Base-by-base conservation (phyloP, 1,140 invertebrate genomes). In the Antheraea mylitta region DNA sequence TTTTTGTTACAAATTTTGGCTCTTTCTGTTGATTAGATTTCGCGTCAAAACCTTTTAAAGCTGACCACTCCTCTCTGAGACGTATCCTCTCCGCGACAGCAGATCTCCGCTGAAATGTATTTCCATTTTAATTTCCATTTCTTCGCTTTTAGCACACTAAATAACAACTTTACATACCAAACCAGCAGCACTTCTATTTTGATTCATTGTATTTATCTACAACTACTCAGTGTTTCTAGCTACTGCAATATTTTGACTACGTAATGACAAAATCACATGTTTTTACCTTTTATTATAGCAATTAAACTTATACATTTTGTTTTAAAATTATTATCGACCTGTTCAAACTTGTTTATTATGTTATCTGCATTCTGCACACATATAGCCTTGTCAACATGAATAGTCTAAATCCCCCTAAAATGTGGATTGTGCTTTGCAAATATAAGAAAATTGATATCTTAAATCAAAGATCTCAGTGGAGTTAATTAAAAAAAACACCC, bases 51-150 rank as follows among this genome's bases (percentile, higher is more conserved):
- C 59, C 87, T 69, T 90, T 90, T 13, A 90, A 63, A 4, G 78
- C 82, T 18, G 83, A 83, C 88, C 88, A 90, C 76, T 90, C 88
- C 59, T 88, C 80, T 74, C 79, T 70, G 6, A 90, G 73, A 1
- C 86, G 78, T 66, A 85, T 78, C 53, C 87, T 88, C 74, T 89
- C 87, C 70, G 80, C 86, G 42, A 88, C 75, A 7, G 85, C 87
- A 74, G 88, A 90, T 59, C 82, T 81, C 68, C 88, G 80, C 88
- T 90, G 78, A 30, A 83, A 53, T 7, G 13, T 53, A 13, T n/a
- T 13, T 30, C 8, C 18, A 30, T 30, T 30, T 30, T 61, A 16
- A 3, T 22, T 5, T 30, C 1, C 30, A 30, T 22, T 61, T 30
- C 30, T 11, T 22, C 1, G 11, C 30, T 60, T 16, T 7, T 60